A percentile compares a stretch with the other conserved stretches of the same genome.
Evolutionary conservation across 2,113 vertebrate genomes (phyloP).

Genomic region (Ceyx cyanopectus): DNA sequence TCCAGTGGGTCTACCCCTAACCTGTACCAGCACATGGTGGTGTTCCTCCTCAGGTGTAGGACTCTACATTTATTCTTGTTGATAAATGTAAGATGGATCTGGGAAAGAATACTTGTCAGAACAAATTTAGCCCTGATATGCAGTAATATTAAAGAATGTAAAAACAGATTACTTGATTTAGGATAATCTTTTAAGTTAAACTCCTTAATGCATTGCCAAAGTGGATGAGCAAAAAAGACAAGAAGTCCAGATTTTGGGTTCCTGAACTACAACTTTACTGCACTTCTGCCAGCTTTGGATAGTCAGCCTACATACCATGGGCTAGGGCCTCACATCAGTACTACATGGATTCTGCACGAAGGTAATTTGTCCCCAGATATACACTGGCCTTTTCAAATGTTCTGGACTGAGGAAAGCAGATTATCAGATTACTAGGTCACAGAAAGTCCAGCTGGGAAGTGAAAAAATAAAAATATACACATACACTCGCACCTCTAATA

Average conservation of each 20-base stretch:
- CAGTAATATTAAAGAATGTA: not conserved
- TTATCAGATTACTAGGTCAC: not conserved
- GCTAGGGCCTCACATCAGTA: not conserved
- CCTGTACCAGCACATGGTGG: too few relatives aligned
- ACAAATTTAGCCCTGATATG: not conserved
- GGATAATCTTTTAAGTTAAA: not conserved
- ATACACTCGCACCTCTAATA: not conserved
- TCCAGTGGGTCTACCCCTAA: too few relatives aligned
- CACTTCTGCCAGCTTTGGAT: not conserved
- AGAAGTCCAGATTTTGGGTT: not conserved
- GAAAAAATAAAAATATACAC: constrained; percentile 1
- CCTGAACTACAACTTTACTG: not conserved
- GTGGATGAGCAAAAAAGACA: not conserved
- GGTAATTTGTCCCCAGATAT: not conserved
- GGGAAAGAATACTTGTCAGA: not conserved
- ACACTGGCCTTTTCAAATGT: not conserved
- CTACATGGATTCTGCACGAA: not conserved
- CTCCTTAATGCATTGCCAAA: not conserved
- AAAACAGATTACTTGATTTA: not conserved
- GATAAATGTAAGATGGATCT: not conserved
- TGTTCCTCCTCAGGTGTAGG: too few relatives aligned
- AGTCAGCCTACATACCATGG: not conserved
- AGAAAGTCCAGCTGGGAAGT: not conserved
- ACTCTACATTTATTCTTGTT: too few relatives aligned
- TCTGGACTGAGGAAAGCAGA: not conserved